Evolutionary conservation across 2,888 invertebrate species (phyloP), one percentile per base, ranked within the genome.

Genomic region (Calameuta pallipes): DNA sequence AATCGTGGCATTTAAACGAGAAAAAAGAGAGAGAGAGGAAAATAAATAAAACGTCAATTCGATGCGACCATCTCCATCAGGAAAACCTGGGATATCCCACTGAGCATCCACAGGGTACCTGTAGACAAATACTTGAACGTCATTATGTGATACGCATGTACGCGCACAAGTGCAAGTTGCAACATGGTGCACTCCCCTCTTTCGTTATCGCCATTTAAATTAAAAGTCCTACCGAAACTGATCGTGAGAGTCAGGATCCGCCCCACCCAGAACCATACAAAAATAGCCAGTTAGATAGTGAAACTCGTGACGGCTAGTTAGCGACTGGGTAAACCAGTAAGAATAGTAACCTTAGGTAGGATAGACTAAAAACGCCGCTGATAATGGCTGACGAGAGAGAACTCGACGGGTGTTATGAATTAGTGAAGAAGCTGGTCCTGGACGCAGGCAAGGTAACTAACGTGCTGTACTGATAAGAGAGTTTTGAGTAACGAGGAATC

Each of bases 391-490:
- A 80, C 1, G 80, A 82, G 75, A 84, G 85, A 41, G 82, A 90
- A 79, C 87, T 93, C 37, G 90, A 92, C 77, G 87, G 89, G 78
- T 93, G 90, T 86, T 93, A 91, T 83, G 89, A 91, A 74, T 90
- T 89, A 69, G 92, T 91, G 11, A 82, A 92, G 79, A 86, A 89
- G 74, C 85, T 93, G 74, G 90, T 93, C 13, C 89, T 92, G 84
- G 89, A 92, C 75, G 92, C 92, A 68, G 93, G 93, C 82, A 89
- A 92, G 86, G 93, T 93, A 89, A 88, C 89, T 79, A 71, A 78
- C 76, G 35, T 71, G 75, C 71, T 76, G 34, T 33, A 71, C 9
- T 0, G 71, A 71, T 71, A 71, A 71, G 1, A 34, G 23, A 33
- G 13, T 71, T 1, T 15, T 71, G 71, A 15, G 9, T 31, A 31